A percentile compares a stretch with the other conserved stretches of the same genome.
phyloP scores from a whole-genome alignment of 1,140 invertebrate genomes.

The Drosophila novamexicana region DNA sequence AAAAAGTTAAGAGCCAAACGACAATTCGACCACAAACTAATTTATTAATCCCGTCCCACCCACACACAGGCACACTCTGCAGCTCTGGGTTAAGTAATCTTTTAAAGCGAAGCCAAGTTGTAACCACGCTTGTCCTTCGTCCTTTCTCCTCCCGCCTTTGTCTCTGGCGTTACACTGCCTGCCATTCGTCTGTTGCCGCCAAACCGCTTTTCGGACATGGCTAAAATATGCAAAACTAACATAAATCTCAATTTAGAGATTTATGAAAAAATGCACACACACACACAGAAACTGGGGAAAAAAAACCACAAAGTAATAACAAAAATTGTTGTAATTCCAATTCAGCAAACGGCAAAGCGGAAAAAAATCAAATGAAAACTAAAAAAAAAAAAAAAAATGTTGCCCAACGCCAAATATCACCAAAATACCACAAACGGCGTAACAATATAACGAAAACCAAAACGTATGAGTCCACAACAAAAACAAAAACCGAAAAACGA shows the following conservation, averaged over 20 bases:
- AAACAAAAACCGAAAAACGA: constrained; percentile 4
- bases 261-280: constrained; percentile 67
- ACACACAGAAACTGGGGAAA: constrained; percentile 12
- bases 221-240: constrained; percentile 83
- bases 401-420: constrained; percentile 71
- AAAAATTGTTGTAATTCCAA: constrained; percentile 77
- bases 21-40: constrained; percentile 80
- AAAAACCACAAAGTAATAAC: constrained; percentile 71
- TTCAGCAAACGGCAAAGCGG: constrained; percentile 49
- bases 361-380: constrained; percentile 30
- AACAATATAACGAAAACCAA: constrained; percentile 60
- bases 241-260: constrained; percentile 83
- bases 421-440: constrained; percentile 67
- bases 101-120: constrained; percentile 55
- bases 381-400: constrained; percentile 46
- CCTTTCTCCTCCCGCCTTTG: constrained; percentile 16
- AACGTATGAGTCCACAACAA: constrained; percentile 31
- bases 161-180: background rate
- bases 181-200: constrained; percentile 41
- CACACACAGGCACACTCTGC: constrained; percentile 17
- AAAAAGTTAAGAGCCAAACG: constrained; percentile 79
- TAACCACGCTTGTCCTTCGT: constrained; percentile 36
- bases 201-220: constrained; percentile 76
- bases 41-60: constrained; percentile 68
- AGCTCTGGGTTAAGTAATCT: constrained; percentile 36